These are phyloP conservation scores for Seriola rivoliana DNA, from an alignment of 2,113 vertebrate species.

Conservation along the genomic window DNA sequence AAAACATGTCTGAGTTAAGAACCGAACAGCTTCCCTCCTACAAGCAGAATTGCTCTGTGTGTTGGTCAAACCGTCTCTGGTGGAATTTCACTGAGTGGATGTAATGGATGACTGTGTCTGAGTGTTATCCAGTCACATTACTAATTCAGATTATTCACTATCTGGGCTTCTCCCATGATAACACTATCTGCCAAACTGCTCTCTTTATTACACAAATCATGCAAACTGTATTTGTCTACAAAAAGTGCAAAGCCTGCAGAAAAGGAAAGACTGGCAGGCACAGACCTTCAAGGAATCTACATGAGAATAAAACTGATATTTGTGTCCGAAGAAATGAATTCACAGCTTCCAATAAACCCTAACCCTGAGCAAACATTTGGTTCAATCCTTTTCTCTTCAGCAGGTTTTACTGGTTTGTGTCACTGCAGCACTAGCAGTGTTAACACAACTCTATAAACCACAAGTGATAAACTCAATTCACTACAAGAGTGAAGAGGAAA, in stretches of 20 bases:
- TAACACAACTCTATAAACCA: not conserved
- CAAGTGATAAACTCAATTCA: not conserved
- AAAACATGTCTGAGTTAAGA: not conserved
- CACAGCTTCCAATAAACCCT: slow-evolving; percentile 16
- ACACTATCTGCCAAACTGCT: slow-evolving; percentile 37
- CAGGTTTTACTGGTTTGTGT: slow-evolving; percentile 2
- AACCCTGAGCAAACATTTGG: slow-evolving; percentile 32
- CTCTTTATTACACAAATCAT: slow-evolving; percentile 31
- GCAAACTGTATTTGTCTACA: slow-evolving; percentile 35
- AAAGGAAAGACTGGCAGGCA: slow-evolving; percentile 13
- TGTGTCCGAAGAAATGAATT: not conserved
- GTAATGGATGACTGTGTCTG: slow-evolving; percentile 18
- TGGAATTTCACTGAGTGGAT: slow-evolving; percentile 32
- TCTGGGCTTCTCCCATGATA: slow-evolving; percentile 44
- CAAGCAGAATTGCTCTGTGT: not conserved
- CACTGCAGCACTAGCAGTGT: not conserved
- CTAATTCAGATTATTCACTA: slow-evolving; percentile 46
- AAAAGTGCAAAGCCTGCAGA: slow-evolving; percentile 49
- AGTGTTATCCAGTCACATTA: slow-evolving; percentile 21
- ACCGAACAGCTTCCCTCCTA: not conserved
- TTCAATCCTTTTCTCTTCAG: not conserved
- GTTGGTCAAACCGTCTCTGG: slow-evolving; percentile 14
- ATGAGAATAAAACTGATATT: slow-evolving; percentile 34
- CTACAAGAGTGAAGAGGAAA: not conserved
- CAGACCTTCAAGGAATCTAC: slow-evolving; percentile 45